Evolutionary conservation across 2,797 vertebrate genomes (phyloP).

Genomic region (Cichlasoma orientale): DNA sequence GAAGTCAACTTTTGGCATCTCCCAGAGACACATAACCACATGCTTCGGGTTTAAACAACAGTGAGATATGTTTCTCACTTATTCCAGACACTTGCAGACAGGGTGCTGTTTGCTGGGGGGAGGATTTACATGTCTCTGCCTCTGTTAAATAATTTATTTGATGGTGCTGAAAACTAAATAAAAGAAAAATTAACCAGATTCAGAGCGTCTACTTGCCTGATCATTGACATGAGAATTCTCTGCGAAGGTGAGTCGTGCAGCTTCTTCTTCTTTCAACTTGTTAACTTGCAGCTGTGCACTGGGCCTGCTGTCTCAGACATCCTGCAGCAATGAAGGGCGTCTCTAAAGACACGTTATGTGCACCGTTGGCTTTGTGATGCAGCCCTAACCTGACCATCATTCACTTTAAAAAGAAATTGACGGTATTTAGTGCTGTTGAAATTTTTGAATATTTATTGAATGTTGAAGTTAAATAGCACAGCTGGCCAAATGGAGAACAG

Average conservation of each 20-base stretch:
- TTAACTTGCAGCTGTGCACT: background rate
- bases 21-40: background rate
- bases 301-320: background rate
- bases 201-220: background rate
- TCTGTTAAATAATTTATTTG: background rate
- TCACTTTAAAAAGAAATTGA: background rate
- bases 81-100: too few species aligned
- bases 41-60: background rate
- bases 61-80: background rate
- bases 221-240: rapidly evolving
- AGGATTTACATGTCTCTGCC: background rate
- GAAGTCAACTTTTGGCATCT: background rate
- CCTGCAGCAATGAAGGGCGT: background rate
- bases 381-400: background rate
- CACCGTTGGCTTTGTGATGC: background rate
- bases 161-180: background rate
- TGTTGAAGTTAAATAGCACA: background rate
- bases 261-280: background rate
- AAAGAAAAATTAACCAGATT: background rate
- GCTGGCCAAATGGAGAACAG: background rate
- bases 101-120: background rate
- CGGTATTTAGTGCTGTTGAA: background rate
- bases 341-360: background rate
- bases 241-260: background rate
- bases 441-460: background rate